Conservation (phyloP, 1,140 invertebrate genomes). For the Pogonomyrmex barbatus region DNA sequence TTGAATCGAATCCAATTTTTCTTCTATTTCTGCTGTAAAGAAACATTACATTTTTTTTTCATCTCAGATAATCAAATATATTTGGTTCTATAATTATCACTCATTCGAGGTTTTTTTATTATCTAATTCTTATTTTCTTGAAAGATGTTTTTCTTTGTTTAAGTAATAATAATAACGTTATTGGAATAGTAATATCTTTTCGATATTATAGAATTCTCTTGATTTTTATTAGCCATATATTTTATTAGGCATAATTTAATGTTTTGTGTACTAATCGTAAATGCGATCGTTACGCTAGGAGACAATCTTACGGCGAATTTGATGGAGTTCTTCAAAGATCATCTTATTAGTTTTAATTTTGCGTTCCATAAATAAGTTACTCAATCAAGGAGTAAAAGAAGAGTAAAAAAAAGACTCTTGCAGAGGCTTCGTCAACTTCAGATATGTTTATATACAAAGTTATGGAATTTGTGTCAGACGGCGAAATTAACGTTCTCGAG, state of each 20-base stretch:
- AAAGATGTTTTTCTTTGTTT: background rate
- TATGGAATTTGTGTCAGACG: constrained; percentile 58
- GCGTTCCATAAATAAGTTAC: constrained; percentile 64
- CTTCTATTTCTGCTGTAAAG: background rate
- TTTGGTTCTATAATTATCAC: background rate
- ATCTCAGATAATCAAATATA: background rate
- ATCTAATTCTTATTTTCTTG: background rate
- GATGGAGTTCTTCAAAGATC: background rate
- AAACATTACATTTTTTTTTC: background rate
- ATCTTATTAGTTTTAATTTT: constrained; percentile 66
- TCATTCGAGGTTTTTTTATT: background rate
- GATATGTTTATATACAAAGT: constrained; percentile 29
- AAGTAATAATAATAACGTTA: constrained; percentile 13
- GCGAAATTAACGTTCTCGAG: constrained; percentile 65
- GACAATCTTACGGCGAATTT: background rate
- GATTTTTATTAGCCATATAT: constrained; percentile 3
- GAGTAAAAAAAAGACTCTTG: background rate
- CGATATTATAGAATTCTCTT: background rate
- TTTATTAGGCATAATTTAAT: constrained; percentile 5
- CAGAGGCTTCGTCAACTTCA: background rate
- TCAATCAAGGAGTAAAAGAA: constrained; percentile 38
- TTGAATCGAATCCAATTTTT: background rate
- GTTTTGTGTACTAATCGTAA: background rate
- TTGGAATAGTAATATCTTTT: background rate
- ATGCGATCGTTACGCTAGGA: constrained; percentile 12